Evolutionary conservation across 2,797 vertebrate species (phyloP), one percentile per base, ranked within the genome.

Genomic region (Pterois miles): DNA sequence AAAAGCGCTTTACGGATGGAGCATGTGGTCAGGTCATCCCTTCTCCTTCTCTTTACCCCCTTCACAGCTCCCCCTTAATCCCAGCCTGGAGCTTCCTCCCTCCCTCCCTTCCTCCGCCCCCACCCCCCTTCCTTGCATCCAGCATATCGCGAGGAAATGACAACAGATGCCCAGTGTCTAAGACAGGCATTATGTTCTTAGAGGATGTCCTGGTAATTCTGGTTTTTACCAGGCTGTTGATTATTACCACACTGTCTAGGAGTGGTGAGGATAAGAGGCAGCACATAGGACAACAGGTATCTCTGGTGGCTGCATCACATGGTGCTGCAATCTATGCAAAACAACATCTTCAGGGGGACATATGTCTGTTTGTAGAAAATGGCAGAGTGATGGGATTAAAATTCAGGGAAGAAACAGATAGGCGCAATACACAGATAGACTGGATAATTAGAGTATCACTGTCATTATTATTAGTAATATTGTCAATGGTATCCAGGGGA

Each of bases 121-220:
- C 86, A 86, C 89, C 86, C 92, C 83, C 92, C 92, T 83, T 79
- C 92, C 90, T 62, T 63, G 88, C 83, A 80, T 91, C 87, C 69
- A 81, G 89, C 86, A 88, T 76, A 92, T 84, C 65, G 20, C 50
- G 6, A 71, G 74, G 87, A 94, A 94, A 96, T 92, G 91, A 92
- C 93, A 95, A 92, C 96, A 97, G 96, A 96, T 97, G 96, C 94
- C 93, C 84, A 46, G 78, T 10, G 82, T 95, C 95, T 95, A 94
- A 96, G 90, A 95, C 91, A 85, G 94, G 94, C 95, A 95, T 96
- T 96, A 96, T 96, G 94, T 94, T 92, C 95, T 95, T 96, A 96
- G 87, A 90, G 91, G 90, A 93, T 90, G 88, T 92, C 90, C 90
- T 77, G 88, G 88, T 84, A 92, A 94, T 92, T 89, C 92, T 88